Base-by-base conservation (phyloP, 1,140 invertebrate species). In the Fragariocoptes setiger region DNA sequence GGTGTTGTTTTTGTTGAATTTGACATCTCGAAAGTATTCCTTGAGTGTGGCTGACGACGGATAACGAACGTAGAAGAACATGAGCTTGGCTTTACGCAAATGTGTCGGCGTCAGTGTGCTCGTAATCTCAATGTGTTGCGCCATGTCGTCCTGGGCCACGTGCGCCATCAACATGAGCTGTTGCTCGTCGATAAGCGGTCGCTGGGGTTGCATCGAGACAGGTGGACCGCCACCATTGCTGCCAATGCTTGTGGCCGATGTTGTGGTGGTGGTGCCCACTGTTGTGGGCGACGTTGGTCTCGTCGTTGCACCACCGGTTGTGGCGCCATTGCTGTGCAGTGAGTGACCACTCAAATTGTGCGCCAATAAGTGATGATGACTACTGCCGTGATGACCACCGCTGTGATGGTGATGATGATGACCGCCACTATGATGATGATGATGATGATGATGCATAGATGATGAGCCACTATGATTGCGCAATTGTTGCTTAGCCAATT, bases 1-100 rank as follows among this genome's bases (percentile, higher is more conserved):
- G 46, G 90, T 99, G 66, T 97, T 99, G 67, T 95, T 94, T 65
- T 99, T 99, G 69, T 97, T 97, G 69, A 99, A 99, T 59, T 86
- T 88, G 62, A 99, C 94, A 67, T 99, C 92, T 13, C 88, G 88
- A 68, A 99, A 99, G 69, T 90, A 99, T 70, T 86, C 88, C 68
- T 97, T 97, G 54, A 99, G 72, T 47, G 95, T 76, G 51, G 82
- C 74, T 37, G 88, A 95, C 59, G 78, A 90, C 35, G 90, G 90
- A 63, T 99, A 97, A 51, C 90, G 71, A 48, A 88, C 85, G 75
- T 83, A 99, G 73, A 97, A 97, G 74, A 99, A 99, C 92, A 99
- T 97, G 62, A 99, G 68, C 66, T 99, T 99, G 38, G 92, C 92
- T 62, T 99, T 99, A 53, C 90, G 70, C 54, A 99, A 73, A 67